Percentiles rank a stretch among this genome's conserved stretches.
phyloP scores from a whole-genome alignment of 2,888 invertebrate species.

The Melieria picta region DNA sequence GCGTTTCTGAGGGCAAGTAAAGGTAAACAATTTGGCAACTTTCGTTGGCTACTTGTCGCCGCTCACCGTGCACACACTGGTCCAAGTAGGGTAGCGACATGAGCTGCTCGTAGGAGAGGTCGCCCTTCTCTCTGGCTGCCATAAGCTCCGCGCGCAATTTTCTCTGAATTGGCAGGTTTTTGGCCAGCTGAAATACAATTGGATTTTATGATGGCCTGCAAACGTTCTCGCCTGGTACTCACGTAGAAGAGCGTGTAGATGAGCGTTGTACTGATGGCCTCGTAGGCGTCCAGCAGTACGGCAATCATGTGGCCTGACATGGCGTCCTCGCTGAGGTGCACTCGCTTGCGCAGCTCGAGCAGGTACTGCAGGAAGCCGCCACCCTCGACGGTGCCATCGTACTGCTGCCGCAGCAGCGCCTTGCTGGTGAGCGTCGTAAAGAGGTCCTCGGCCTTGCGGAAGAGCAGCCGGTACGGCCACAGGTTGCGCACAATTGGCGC shows the following conservation, averaged over 20 bases:
- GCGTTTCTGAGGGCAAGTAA: constrained; percentile 47
- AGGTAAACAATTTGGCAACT: too few relatives aligned
- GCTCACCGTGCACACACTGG: constrained; percentile 56
- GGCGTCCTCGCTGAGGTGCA: constrained; percentile 50
- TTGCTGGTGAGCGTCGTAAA: constrained; percentile 52
- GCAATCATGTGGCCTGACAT: constrained; percentile 57
- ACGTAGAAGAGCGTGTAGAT: constrained; percentile 53
- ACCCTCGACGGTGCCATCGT: constrained; percentile 40
- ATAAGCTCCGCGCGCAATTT: constrained; percentile 54
- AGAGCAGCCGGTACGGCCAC: constrained; percentile 47
- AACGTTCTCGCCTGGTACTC: constrained; percentile 28
- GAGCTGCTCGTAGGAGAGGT: constrained; percentile 51
- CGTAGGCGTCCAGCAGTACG: constrained; percentile 59
- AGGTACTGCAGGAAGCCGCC: constrained; percentile 57
- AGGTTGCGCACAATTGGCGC: constrained; percentile 48
- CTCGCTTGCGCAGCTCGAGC: constrained; percentile 52
- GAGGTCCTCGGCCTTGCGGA: constrained; percentile 72
- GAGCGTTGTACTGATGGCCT: constrained; percentile 54
- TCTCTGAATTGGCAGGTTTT: constrained; percentile 47
- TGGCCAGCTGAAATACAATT: constrained; percentile 47
- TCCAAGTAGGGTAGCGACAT: constrained; percentile 56
- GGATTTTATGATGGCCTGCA: neutral
- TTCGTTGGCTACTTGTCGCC: too few relatives aligned
- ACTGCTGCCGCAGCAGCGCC: constrained; percentile 43
- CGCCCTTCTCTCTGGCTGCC: constrained; percentile 20